Percentiles rank a stretch among this genome's conserved stretches.
phyloP scores from a whole-genome alignment of 2,113 vertebrate genomes.

The Chloroceryle aenea region DNA sequence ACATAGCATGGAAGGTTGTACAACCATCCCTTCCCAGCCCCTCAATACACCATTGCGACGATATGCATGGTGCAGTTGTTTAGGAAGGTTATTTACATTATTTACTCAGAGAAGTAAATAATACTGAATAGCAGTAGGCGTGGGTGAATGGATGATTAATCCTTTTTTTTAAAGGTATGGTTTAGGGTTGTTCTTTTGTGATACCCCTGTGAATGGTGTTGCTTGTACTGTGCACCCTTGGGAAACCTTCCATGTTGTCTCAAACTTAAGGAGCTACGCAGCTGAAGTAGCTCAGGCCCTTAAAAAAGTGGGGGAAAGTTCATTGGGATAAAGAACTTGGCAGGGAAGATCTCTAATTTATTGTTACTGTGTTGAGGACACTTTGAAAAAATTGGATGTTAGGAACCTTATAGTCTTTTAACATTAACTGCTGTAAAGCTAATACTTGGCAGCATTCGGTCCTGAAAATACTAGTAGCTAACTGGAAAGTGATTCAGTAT shows the following conservation, averaged over 20 bases:
- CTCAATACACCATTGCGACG: accelerated
- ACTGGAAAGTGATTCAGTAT: not conserved
- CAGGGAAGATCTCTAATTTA: not conserved
- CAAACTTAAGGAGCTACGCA: not conserved
- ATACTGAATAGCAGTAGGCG: not conserved
- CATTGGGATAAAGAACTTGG: not conserved
- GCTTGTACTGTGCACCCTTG: not conserved
- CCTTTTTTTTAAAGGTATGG: not conserved
- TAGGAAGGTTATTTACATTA: not conserved
- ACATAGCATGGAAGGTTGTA: not conserved
- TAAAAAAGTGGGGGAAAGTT: not conserved
- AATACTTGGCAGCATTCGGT: not conserved
- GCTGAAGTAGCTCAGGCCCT: not conserved
- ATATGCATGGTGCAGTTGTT: not conserved
- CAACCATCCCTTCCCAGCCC: not conserved
- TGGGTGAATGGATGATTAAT: not conserved
- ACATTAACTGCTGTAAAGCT: not conserved
- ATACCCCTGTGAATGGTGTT: not conserved
- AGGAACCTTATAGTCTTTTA: not conserved
- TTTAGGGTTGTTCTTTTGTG: not conserved
- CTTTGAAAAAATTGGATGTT: not conserved
- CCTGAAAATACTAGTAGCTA: not conserved
- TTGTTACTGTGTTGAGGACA: not conserved
- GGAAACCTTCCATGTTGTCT: not conserved
- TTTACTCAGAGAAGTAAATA: not conserved